These are phyloP conservation scores for Gasterosteus aculeatus DNA, from an alignment of 2,113 vertebrate genomes.

Conservation along the genomic window DNA sequence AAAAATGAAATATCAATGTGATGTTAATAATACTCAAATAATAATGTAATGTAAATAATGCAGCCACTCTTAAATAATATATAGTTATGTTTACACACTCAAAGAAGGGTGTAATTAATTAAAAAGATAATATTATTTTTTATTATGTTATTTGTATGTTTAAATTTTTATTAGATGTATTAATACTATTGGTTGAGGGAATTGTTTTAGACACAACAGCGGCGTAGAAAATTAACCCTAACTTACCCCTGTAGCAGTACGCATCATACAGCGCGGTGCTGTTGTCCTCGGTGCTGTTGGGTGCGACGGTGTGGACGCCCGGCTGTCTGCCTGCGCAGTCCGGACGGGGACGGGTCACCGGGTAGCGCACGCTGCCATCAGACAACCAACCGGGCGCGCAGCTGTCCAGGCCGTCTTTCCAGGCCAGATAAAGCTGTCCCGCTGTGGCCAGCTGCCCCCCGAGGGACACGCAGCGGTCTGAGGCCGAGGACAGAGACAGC, in stretches of 20 bases:
- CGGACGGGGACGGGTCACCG: constrained; percentile 82
- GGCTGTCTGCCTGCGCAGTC: constrained; percentile 85
- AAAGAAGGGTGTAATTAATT: too few relatives aligned
- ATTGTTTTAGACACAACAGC: background rate
- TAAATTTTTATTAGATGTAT: background rate
- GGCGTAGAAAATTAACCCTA: background rate
- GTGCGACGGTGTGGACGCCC: constrained; percentile 84
- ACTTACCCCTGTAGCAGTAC: constrained; percentile 91
- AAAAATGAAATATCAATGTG: background rate
- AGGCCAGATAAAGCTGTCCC: constrained; percentile 92
- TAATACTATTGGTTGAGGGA: background rate
- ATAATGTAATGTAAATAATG: background rate
- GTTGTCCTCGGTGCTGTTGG: constrained; percentile 82
- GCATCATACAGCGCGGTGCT: constrained; percentile 81
- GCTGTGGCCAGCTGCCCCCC: constrained; percentile 87
- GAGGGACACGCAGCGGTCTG: constrained; percentile 82
- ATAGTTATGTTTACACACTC: background rate
- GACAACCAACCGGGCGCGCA: constrained; percentile 95
- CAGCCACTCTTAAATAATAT: background rate
- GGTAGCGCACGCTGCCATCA: constrained; percentile 90
- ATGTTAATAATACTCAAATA: background rate
- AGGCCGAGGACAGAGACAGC: constrained; percentile 84
- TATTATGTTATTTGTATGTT: too few relatives aligned
- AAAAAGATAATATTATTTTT: background rate
- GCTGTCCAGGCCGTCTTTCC: constrained; percentile 88